Evolutionary conservation across 1,140 invertebrate genomes (phyloP).

Genomic region (Cepaea nemoralis): DNA sequence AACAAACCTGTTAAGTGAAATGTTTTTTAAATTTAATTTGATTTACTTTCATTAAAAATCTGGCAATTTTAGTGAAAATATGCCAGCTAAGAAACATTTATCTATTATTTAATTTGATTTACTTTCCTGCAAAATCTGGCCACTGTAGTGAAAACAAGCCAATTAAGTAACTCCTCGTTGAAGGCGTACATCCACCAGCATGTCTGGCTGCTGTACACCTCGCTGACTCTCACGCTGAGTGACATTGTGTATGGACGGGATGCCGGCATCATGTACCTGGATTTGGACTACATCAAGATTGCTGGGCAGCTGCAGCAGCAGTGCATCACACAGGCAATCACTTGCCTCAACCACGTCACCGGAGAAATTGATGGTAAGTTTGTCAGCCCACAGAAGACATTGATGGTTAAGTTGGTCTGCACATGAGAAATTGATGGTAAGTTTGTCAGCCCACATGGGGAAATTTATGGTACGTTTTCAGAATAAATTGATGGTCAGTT

Average conservation of each 20-base stretch:
- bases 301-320: slow-evolving; percentile 64
- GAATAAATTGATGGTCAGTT: too few species aligned
- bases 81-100: background rate
- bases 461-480: slow-evolving; percentile 62
- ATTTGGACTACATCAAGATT: slow-evolving; percentile 58
- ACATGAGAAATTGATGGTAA: slow-evolving; percentile 65
- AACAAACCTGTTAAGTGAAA: too few species aligned
- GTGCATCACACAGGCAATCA: slow-evolving; percentile 60
- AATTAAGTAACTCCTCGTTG: slow-evolving; percentile 61
- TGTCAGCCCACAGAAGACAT: too few species aligned
- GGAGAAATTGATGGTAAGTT: slow-evolving; percentile 63
- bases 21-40: too few species aligned
- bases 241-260: slow-evolving; percentile 57
- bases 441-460: slow-evolving; percentile 45
- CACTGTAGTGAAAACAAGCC: slow-evolving; percentile 62
- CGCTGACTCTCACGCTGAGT: slow-evolving; percentile 63
- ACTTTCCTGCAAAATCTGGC: background rate
- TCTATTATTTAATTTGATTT: background rate
- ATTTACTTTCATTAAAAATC: too few species aligned
- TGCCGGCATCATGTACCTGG: slow-evolving; percentile 28
- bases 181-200: slow-evolving; percentile 71
- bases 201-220: slow-evolving; percentile 68
- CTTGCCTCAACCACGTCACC: slow-evolving; percentile 65
- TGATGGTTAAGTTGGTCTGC: too few species aligned
- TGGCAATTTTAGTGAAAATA: too few species aligned